Evolutionary conservation across 2,797 vertebrate genomes (phyloP), one percentile per base, ranked within the genome.

Genomic region (Notamacropus eugenii): DNA sequence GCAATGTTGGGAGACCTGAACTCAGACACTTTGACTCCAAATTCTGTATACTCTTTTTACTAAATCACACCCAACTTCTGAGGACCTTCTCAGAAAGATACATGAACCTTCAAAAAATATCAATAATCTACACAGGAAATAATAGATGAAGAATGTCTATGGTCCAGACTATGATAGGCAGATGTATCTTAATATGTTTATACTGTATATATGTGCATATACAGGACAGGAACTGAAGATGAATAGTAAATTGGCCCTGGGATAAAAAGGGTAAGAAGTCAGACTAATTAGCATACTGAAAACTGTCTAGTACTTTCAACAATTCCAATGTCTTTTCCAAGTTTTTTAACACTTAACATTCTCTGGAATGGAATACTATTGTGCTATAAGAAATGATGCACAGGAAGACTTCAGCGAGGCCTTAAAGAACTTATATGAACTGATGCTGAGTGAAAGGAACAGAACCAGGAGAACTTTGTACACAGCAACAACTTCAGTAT

Each of bases 1-100:
- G 50, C 52, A 95, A 55, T 93, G 90, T 82, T 92, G 56, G 91
- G 56, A 55, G 12, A 67, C 24, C 93, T 19, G 29, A 94, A 93
- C 54, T 46, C 93, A 90, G 54, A 5, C 5, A 24, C 24, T 14
- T 14, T 93, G 50, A 91, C 40, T 93, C 55, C 12, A 93, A 93
- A 52, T 59, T 59, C 57, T 34, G 3, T 16, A 87, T 5, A 59
- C 6, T 93, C 13, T 34, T 62, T 62, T 62, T 74, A n/a, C 14
- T 74, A n/a, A n/a, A 19, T n/a, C 34, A 74, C 34, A 22, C 34
- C 40, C n/a, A n/a, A 16, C 16, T 74, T 40, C 62, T 74, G 16
- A 40, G 34, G 62, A 67, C 14, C 34, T 67, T n/a, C 11, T 67
- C 34, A n/a, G 13, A 67, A 67, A 67, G 62, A n/a, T n/a, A n/a